These are phyloP conservation scores for Prionailurus viverrinus DNA, from an alignment of 2,113 vertebrate genomes.

Conservation along the genomic window DNA sequence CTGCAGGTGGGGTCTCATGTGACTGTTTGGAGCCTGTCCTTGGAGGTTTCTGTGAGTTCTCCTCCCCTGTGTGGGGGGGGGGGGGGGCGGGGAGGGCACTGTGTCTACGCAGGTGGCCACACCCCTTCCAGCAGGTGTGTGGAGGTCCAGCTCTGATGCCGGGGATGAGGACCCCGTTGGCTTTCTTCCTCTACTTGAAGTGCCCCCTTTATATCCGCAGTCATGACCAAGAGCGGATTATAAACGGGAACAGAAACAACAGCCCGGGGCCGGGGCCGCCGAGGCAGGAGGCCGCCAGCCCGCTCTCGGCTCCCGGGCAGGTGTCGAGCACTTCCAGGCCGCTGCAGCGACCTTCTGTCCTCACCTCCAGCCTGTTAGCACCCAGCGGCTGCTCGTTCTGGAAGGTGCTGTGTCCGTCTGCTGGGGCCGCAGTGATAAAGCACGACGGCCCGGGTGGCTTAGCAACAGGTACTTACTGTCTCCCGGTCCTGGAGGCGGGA, in stretches of 20 bases:
- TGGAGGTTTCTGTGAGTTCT: not conserved
- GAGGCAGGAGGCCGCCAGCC: not conserved
- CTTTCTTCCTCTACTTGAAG: not conserved
- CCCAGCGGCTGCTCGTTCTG: not conserved
- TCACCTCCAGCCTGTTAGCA: not conserved
- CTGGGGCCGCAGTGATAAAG: not conserved
- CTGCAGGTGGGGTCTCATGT: not conserved
- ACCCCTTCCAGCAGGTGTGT: fast-evolving
- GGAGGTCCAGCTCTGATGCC: not conserved
- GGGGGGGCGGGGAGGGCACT: not conserved
- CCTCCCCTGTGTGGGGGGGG: not conserved
- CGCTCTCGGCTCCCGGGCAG: not conserved
- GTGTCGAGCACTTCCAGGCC: not conserved
- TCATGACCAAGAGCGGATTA: not conserved
- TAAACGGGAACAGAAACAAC: not conserved
- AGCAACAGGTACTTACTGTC: not conserved
- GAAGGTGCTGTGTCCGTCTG: not conserved
- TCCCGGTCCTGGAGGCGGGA: not conserved
- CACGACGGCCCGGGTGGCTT: too few relatives aligned
- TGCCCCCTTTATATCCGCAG: not conserved
- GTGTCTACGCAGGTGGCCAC: too few relatives aligned
- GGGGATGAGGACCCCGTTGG: not conserved
- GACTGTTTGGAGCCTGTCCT: not conserved
- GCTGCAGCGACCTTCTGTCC: too few relatives aligned
- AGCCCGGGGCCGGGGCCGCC: not conserved